Evolutionary conservation across 1,140 invertebrate genomes (phyloP).

Genomic region (Brachionus angularis): DNA sequence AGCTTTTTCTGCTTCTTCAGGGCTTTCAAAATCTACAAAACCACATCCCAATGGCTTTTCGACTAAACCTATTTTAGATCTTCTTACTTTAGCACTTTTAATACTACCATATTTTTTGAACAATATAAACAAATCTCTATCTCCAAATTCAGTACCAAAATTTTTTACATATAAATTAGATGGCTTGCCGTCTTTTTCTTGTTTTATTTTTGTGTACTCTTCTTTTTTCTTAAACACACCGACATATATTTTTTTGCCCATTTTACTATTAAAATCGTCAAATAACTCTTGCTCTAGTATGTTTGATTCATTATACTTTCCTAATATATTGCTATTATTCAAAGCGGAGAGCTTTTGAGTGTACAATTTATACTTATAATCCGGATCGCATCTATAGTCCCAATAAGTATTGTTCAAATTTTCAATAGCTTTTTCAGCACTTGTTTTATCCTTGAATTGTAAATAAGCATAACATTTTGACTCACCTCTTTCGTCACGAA

Average conservation of each 20-base stretch:
- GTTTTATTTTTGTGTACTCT: conserved; percentile 29
- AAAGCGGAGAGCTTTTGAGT: not conserved
- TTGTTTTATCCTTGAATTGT: conserved; percentile 9
- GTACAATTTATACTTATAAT: conserved; percentile 22
- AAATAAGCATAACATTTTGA: conserved; percentile 43
- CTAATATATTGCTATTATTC: not conserved
- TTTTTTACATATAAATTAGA: conserved; percentile 44
- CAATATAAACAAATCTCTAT: conserved; percentile 30
- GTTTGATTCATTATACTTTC: not conserved
- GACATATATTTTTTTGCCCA: conserved; percentile 43
- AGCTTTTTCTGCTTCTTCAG: conserved; percentile 29
- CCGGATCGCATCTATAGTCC: conserved; percentile 28
- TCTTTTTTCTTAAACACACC: conserved; percentile 37
- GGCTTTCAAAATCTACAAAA: conserved; percentile 42
- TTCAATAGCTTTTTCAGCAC: conserved; percentile 31
- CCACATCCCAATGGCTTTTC: conserved; percentile 36
- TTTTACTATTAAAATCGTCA: not conserved
- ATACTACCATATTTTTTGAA: conserved; percentile 33
- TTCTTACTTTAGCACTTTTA: conserved; percentile 36
- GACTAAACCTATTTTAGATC: conserved; percentile 11
- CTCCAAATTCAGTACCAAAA: conserved; percentile 39
- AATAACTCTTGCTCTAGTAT: not conserved
- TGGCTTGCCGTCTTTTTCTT: conserved; percentile 29
- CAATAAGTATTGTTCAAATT: conserved; percentile 33
- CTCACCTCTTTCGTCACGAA: conserved; percentile 14